Conservation (phyloP, 2,797 vertebrate genomes). For the Anguilla marmorata region DNA sequence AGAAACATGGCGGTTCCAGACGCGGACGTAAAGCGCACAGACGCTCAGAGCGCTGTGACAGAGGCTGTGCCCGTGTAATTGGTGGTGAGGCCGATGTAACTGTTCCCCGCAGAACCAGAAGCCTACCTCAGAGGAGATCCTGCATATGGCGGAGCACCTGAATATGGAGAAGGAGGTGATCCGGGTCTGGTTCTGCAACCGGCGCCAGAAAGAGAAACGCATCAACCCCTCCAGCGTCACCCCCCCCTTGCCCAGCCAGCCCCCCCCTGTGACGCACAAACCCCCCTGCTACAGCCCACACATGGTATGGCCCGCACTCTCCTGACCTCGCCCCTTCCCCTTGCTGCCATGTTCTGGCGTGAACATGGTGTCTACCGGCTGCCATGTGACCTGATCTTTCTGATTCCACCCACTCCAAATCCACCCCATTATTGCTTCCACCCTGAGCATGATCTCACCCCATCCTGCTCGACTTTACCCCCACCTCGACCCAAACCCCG, state of each 20-base stretch:
- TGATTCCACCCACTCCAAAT: not conserved
- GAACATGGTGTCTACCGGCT: slow-evolving; percentile 46
- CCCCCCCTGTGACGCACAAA: slow-evolving; percentile 72
- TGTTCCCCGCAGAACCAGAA: slow-evolving; percentile 81
- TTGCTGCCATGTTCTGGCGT: slow-evolving; percentile 51
- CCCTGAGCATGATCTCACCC: not conserved
- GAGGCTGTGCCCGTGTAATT: not conserved
- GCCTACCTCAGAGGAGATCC: slow-evolving; percentile 93
- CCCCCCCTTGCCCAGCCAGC: slow-evolving; percentile 80
- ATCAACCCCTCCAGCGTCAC: slow-evolving; percentile 88
- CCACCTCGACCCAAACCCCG: not conserved
- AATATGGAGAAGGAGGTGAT: slow-evolving; percentile 96
- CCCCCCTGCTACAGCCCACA: slow-evolving; percentile 81
- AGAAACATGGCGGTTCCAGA: not conserved
- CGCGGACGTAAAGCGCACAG: not conserved
- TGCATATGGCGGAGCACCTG: slow-evolving; percentile 88
- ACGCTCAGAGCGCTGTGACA: not conserved
- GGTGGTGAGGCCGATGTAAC: not conserved
- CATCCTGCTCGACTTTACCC: not conserved
- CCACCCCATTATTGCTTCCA: not conserved
- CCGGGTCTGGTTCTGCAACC: slow-evolving; percentile 94
- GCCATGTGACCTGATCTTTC: not conserved
- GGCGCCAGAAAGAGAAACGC: slow-evolving; percentile 90
- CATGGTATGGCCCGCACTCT: slow-evolving; percentile 69
- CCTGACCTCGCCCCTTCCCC: not conserved